Conservation (phyloP, 2,888 invertebrate genomes). For the Drosophila cyrtoloma region DNA sequence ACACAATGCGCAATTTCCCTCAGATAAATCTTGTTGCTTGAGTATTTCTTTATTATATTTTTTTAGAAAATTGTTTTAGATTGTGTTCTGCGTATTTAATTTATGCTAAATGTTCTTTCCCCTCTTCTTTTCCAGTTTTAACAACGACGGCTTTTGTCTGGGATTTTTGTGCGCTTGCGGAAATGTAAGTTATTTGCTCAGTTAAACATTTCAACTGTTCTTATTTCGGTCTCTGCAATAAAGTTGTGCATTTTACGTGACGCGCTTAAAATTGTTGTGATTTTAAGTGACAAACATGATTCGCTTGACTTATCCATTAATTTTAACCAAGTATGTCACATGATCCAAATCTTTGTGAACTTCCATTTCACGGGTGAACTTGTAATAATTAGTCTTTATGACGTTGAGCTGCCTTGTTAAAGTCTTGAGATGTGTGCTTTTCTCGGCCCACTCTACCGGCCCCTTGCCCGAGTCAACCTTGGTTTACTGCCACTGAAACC, state of each 20-base stretch:
- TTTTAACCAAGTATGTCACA: constrained; percentile 41
- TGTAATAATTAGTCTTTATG: constrained; percentile 64
- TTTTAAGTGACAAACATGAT: constrained; percentile 36
- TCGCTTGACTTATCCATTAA: constrained; percentile 41
- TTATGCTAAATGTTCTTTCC: constrained; percentile 42
- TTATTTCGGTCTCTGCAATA: constrained; percentile 40
- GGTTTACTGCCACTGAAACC: background rate
- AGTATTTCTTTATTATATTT: constrained; percentile 12
- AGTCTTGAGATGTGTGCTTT: constrained; percentile 45
- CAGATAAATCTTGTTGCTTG: constrained; percentile 55
- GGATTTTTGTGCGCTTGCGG: constrained; percentile 28
- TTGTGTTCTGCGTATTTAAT: constrained; percentile 32
- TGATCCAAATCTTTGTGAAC: constrained; percentile 48
- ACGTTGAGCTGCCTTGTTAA: constrained; percentile 63
- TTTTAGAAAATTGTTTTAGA: constrained; percentile 48
- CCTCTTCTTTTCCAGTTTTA: constrained; percentile 35
- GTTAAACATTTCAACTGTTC: constrained; percentile 19
- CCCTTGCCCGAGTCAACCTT: background rate
- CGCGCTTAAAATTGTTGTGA: constrained; percentile 40
- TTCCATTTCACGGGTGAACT: constrained; percentile 52
- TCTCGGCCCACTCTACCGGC: background rate
- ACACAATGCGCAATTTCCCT: constrained; percentile 71
- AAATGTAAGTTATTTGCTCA: constrained; percentile 54
- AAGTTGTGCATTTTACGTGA: constrained; percentile 46
- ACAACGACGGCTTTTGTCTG: constrained; percentile 33